Evolutionary conservation across 2,888 invertebrate species (phyloP).

Genomic region (Margaritifera margaritifera): DNA sequence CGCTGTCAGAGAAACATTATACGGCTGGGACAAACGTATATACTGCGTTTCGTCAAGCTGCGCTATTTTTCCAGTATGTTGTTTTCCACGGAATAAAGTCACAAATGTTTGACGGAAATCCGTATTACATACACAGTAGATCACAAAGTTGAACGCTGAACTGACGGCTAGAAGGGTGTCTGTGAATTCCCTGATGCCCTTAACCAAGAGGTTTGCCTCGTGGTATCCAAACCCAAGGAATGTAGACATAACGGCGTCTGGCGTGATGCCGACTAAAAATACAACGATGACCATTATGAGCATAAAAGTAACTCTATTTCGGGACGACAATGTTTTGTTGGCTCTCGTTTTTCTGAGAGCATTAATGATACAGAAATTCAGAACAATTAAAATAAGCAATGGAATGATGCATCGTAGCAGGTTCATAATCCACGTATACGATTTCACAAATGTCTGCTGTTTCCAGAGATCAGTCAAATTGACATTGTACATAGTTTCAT

Average conservation of each 20-base stretch:
- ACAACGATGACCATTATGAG: constrained; percentile 65
- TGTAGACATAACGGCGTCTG: constrained; percentile 66
- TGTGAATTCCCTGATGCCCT: constrained; percentile 63
- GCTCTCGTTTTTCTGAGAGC: constrained; percentile 49
- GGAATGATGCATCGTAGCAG: constrained; percentile 59
- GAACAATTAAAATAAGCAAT: constrained; percentile 47
- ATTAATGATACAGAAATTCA: constrained; percentile 57
- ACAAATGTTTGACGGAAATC: constrained; percentile 57
- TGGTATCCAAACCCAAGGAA: constrained; percentile 62
- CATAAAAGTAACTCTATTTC: constrained; percentile 65
- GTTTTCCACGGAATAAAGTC: constrained; percentile 27
- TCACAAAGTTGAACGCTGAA: constrained; percentile 62
- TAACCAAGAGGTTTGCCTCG: constrained; percentile 55
- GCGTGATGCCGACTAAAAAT: constrained; percentile 63
- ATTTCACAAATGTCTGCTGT: constrained; percentile 40
- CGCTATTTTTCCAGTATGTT: constrained; percentile 4
- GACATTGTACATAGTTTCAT: constrained; percentile 33
- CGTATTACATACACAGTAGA: constrained; percentile 63
- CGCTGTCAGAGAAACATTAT: constrained; percentile 7
- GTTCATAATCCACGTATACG: constrained; percentile 54
- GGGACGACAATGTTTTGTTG: constrained; percentile 17
- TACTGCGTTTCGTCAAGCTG: constrained; percentile 47
- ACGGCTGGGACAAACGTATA: constrained; percentile 33
- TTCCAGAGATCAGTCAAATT: constrained; percentile 43
- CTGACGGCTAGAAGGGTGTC: constrained; percentile 63